phyloP scores from a whole-genome alignment of 2,888 invertebrate genomes.

The Cryptus armator region DNA sequence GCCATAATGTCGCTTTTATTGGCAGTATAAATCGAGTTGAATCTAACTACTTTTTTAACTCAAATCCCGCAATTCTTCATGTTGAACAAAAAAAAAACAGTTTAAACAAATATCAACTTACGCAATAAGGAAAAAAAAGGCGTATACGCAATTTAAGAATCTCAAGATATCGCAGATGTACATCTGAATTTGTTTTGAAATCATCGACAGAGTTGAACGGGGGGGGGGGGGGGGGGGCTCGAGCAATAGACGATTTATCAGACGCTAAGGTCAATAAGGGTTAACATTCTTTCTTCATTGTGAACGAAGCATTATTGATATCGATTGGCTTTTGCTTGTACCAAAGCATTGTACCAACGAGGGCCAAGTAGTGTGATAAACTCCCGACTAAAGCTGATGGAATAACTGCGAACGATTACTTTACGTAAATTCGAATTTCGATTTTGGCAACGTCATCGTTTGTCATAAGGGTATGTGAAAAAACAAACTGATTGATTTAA shows the following conservation, averaged over 20 bases:
- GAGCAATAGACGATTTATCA: constrained; percentile 5
- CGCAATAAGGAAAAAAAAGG: not conserved
- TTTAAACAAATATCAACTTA: not conserved
- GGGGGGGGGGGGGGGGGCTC: not conserved
- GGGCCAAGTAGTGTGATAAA: not conserved
- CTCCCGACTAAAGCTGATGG: not conserved
- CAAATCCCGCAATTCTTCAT: not conserved
- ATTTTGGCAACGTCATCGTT: constrained; percentile 2
- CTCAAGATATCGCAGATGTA: not conserved
- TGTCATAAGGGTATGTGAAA: not conserved
- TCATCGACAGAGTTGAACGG: not conserved
- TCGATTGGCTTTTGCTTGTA: constrained; percentile 6
- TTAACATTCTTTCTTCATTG: constrained; percentile 4
- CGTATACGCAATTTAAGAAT: not conserved
- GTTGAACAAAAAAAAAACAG: too few species aligned
- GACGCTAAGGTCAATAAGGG: constrained; percentile 9
- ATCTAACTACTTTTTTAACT: too few species aligned
- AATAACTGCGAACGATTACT: constrained; percentile 2
- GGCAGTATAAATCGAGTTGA: too few species aligned
- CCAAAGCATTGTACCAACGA: not conserved
- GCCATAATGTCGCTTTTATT: too few species aligned
- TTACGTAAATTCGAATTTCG: not conserved
- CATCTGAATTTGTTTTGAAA: not conserved
- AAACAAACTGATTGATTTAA: not conserved
- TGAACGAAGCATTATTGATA: constrained; percentile 3